Evolutionary conservation across 2,797 vertebrate species (phyloP).

Genomic region (Parauchenoglanis punctatus): DNA sequence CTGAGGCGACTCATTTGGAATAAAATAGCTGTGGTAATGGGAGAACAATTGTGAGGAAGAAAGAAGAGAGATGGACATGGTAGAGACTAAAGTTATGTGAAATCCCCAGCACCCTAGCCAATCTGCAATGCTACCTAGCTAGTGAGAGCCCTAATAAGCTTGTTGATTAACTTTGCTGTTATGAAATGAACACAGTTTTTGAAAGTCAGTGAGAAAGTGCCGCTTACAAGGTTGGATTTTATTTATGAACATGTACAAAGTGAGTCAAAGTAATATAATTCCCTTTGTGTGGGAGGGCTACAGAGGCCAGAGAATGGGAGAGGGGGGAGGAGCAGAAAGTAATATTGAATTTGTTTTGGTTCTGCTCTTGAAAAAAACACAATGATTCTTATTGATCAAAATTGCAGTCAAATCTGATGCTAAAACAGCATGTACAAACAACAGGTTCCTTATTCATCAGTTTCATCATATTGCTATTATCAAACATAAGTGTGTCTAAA

Average conservation of each 20-base stretch:
- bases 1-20: not conserved
- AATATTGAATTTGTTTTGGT: constrained; percentile 2
- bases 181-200: constrained; percentile 48
- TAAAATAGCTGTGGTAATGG: not conserved
- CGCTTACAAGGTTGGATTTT: constrained; percentile 51
- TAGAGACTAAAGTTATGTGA: not conserved
- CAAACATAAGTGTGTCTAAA: not conserved
- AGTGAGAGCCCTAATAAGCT: constrained; percentile 46
- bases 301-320: constrained; percentile 10
- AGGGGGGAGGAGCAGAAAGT: not conserved
- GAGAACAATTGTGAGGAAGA: constrained; percentile 22
- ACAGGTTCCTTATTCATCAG: not conserved
- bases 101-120: constrained; percentile 38
- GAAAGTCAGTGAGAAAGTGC: constrained; percentile 36
- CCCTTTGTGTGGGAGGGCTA: constrained; percentile 35
- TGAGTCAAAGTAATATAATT: constrained; percentile 50
- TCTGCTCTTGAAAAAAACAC: not conserved
- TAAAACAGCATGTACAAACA: not conserved
- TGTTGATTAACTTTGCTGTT: constrained; percentile 55
- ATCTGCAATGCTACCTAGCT: constrained; percentile 45
- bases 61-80: not conserved
- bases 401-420: no score
- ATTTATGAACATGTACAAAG: constrained; percentile 56
- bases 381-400: not conserved
- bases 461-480: not conserved